Percentiles rank a stretch among this genome's conserved stretches.
Evolutionary conservation across 2,888 invertebrate genomes (phyloP).

Genomic region (Orgyia antiqua): DNA sequence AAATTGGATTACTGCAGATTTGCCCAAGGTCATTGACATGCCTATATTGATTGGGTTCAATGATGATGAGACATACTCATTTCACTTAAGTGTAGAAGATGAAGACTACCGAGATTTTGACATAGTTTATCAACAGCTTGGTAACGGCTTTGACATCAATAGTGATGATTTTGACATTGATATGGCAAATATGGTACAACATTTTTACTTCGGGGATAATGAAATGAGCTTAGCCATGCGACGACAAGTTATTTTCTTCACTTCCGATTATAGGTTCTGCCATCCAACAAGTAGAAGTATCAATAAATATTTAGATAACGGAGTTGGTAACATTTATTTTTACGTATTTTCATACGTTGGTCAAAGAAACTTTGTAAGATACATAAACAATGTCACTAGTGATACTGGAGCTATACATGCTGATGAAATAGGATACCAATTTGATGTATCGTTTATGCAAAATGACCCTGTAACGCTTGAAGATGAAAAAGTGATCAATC

Average conservation of each 20-base stretch:
- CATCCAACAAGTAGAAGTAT: conserved; percentile 30
- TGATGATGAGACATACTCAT: neutral
- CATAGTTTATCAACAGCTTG: conserved; percentile 16
- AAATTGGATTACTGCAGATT: conserved; percentile 19
- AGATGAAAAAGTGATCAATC: conserved; percentile 13
- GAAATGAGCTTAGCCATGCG: conserved; percentile 12
- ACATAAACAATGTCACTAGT: conserved; percentile 14
- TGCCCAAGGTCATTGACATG: conserved; percentile 23
- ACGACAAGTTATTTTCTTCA: conserved; percentile 22
- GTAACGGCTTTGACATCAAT: conserved; percentile 19
- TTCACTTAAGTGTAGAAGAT: conserved; percentile 10
- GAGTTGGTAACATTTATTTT: conserved; percentile 24
- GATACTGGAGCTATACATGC: conserved; percentile 33
- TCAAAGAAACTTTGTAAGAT: conserved; percentile 26
- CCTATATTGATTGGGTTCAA: conserved; percentile 33
- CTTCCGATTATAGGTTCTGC: conserved; percentile 30
- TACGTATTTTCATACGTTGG: conserved; percentile 37
- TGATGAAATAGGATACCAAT: conserved; percentile 40
- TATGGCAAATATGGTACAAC: conserved; percentile 24
- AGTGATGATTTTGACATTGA: conserved; percentile 15
- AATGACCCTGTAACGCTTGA: conserved; percentile 9
- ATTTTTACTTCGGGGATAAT: conserved; percentile 40
- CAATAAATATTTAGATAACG: conserved; percentile 23
- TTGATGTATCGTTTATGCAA: conserved; percentile 22
- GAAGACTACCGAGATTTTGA: conserved; percentile 23